Base-by-base conservation (phyloP, 2,113 vertebrate genomes). In the Corythornis vintsioides region DNA sequence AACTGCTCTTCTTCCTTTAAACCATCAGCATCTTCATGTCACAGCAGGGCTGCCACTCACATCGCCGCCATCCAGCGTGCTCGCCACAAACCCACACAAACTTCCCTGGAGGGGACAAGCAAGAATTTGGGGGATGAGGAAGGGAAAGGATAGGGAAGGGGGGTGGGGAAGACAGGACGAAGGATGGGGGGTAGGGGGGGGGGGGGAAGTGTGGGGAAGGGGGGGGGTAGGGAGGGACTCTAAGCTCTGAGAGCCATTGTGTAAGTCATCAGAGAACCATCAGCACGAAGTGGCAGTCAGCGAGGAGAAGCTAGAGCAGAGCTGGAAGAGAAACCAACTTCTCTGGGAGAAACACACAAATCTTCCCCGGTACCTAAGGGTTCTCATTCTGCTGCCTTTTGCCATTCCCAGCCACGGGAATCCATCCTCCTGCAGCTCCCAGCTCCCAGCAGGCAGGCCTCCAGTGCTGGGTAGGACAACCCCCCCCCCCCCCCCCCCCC, bases 201-300 rank as follows among this genome's bases (percentile, higher is more conserved):
- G 6, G 74, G 33, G 80, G 7, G 59, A 64, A 63, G 79, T 6
- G 73, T 26, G 83, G 7, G 60, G 56, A 56, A 77, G 78, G 60
- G 43, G 70, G 65, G 80, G 83, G 67, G 43, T 64, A 92, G 86
- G 94, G 96, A 90, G 94, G 96, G 94, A 83, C 90, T 97, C 95
- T 97, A 97, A 79, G 95, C 97, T 97, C 96, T 90, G 88, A 97
- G 94, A 96, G 97, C 96, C 97, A 95, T 97, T 94, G 96, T 97
- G 96, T 94, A 95, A 97, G 95, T 97, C 97, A 97, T 67, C 92
- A 73, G 94, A 94, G 97, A 94, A 71, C 65, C 95, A 90, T 89
- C 94, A 95, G 96, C 95, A 66, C 70, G 55, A 95, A 97, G 66
- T 69, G 97, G 88, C 97, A 87, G 95, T 96, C 87, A 78, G 96